These are phyloP conservation scores for Callyntrura sp. DNA, from an alignment of 2,888 invertebrate species.

Conservation along the genomic window DNA sequence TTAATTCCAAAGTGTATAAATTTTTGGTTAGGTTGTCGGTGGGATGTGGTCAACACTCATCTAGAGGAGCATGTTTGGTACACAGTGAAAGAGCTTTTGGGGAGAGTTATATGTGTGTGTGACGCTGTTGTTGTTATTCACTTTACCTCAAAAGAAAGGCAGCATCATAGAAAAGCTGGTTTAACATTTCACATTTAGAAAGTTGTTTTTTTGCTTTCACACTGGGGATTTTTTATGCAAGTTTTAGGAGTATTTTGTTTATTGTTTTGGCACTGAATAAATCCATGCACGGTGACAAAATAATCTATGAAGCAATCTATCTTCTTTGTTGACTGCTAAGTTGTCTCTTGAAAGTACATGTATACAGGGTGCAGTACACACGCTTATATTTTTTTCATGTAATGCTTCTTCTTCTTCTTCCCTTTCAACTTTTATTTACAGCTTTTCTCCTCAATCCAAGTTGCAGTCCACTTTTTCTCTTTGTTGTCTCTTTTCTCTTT, in stretches of 20 bases:
- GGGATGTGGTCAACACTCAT: slow-evolving; percentile 33
- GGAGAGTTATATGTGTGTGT: not conserved
- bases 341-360: slow-evolving; percentile 42
- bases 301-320: slow-evolving; percentile 79
- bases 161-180: not conserved
- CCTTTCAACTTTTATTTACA: slow-evolving; percentile 49
- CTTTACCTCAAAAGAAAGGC: not conserved
- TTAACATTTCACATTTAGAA: not conserved
- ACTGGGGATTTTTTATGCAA: slow-evolving; percentile 39
- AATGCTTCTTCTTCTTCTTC: slow-evolving; percentile 38
- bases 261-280: slow-evolving; percentile 77
- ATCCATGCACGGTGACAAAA: slow-evolving; percentile 79
- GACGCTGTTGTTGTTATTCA: not conserved
- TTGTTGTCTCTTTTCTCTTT: slow-evolving; percentile 4
- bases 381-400: not conserved
- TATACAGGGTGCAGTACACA: not conserved
- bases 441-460: not conserved
- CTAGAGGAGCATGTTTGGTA: not conserved
- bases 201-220: slow-evolving; percentile 19
- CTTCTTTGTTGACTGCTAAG: slow-evolving; percentile 68
- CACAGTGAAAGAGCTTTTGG: not conserved
- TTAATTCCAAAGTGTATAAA: not conserved
- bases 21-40: not conserved
- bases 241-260: slow-evolving; percentile 59
- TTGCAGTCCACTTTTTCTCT: slow-evolving; percentile 37